Evolutionary conservation across 2,797 vertebrate genomes (phyloP).

Genomic region (Enteromius argenteus): DNA sequence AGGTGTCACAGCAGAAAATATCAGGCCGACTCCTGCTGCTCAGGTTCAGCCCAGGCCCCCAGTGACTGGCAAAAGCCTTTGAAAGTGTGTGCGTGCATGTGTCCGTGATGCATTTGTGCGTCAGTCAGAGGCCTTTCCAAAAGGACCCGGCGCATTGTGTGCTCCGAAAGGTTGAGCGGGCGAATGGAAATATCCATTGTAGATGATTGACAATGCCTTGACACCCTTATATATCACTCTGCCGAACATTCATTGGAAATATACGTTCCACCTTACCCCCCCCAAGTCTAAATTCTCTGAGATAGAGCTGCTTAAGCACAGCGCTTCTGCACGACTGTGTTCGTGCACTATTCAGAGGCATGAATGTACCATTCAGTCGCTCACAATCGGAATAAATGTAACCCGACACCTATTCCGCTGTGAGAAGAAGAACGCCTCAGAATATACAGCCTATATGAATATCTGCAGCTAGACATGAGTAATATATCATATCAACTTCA

Average conservation of each 20-base stretch:
- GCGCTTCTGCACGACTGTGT: conserved; percentile 33
- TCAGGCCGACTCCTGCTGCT: conserved; percentile 53
- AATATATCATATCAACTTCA: conserved; percentile 34
- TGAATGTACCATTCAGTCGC: conserved; percentile 32
- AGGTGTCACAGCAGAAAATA: conserved; percentile 61
- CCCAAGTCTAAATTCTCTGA: conserved; percentile 15
- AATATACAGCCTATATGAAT: conserved; percentile 7
- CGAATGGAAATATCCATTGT: conserved; percentile 56
- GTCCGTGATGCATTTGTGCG: conserved; percentile 32
- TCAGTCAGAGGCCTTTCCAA: conserved; percentile 46
- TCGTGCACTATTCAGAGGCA: not conserved
- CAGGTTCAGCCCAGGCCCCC: conserved; percentile 48
- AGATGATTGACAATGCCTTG: conserved; percentile 56
- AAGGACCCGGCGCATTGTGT: conserved; percentile 27
- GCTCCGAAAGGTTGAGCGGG: conserved; percentile 40
- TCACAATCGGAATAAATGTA: conserved; percentile 37
- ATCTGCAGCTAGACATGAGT: conserved; percentile 37
- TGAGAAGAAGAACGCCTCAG: conserved; percentile 6
- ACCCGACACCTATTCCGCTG: conserved; percentile 35
- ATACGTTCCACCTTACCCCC: not conserved
- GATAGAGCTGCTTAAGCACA: conserved; percentile 21
- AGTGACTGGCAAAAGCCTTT: conserved; percentile 60
- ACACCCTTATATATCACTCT: conserved; percentile 54
- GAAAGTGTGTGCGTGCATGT: conserved; percentile 39
- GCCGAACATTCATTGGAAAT: conserved; percentile 36